A percentile compares a stretch with the other conserved stretches of the same genome.
Conservation (phyloP, 2,888 invertebrate genomes). For the Sthenelais limicola region DNA sequence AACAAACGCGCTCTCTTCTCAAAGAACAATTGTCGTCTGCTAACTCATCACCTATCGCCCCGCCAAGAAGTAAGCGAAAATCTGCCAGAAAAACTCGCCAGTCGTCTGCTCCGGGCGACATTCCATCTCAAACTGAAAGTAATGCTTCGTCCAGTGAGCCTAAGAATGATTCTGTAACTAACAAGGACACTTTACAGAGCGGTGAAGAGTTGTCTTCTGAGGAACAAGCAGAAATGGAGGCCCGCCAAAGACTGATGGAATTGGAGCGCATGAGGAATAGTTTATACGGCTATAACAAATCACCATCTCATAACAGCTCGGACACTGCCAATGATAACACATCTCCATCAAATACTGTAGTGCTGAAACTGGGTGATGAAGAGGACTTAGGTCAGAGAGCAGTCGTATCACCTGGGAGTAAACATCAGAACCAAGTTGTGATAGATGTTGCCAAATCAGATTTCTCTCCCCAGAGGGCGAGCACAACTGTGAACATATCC, state of each 20-base stretch:
- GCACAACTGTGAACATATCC: slow-evolving; percentile 3
- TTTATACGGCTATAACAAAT: slow-evolving; percentile 18
- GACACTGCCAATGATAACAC: too few species aligned
- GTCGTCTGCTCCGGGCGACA: too few species aligned
- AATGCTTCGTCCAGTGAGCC: too few species aligned
- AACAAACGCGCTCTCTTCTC: background rate
- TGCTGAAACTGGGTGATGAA: slow-evolving; percentile 1
- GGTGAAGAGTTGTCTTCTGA: background rate
- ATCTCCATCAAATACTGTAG: background rate
- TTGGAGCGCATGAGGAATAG: slow-evolving; percentile 28
- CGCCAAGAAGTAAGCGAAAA: slow-evolving; percentile 17
- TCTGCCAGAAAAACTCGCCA: background rate
- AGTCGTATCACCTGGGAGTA: background rate
- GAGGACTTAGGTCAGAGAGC: slow-evolving; percentile 4
- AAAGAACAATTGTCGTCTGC: too few species aligned
- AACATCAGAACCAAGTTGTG: slow-evolving; percentile 15
- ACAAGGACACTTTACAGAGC: background rate
- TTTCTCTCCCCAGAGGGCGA: background rate
- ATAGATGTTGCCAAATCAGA: background rate
- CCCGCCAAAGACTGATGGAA: slow-evolving; percentile 11
- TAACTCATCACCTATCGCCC: slow-evolving; percentile 8
- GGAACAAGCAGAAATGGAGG: slow-evolving; percentile 24
- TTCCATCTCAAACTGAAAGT: too few species aligned
- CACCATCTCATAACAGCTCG: too few species aligned
- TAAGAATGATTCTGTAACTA: background rate